A percentile compares a stretch with the other conserved stretches of the same genome.
These are phyloP conservation scores for Hipparchia semele DNA, from an alignment of 2,888 invertebrate genomes.

Conservation along the genomic window DNA sequence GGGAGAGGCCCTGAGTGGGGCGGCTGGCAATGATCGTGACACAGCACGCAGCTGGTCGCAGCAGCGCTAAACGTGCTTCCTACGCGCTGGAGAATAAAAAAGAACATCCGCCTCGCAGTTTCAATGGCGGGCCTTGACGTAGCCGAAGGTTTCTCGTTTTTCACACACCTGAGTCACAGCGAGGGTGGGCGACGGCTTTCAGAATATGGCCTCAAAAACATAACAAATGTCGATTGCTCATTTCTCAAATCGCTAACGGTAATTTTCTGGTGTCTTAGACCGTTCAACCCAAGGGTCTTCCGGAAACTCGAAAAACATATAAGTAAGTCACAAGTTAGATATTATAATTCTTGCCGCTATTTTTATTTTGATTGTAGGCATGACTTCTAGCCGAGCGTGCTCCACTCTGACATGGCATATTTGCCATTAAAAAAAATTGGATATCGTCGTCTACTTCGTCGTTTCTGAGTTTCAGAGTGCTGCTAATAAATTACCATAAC, in stretches of 20 bases:
- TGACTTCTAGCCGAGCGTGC: too few species aligned
- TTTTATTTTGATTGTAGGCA: too few species aligned
- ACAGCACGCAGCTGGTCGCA: constrained; percentile 6
- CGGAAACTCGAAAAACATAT: neutral
- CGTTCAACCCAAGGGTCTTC: neutral
- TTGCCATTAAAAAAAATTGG: too few species aligned
- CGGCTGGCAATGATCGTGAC: constrained; percentile 16
- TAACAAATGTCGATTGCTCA: constrained; percentile 1
- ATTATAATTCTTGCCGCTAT: too few species aligned
- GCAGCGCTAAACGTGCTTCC: constrained; percentile 31
- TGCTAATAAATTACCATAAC: neutral
- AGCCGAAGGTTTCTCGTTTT: constrained; percentile 40
- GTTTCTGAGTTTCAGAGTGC: too few species aligned
- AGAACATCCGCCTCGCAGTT: constrained; percentile 32
- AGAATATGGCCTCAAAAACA: constrained; percentile 29
- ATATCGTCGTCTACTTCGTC: too few species aligned
- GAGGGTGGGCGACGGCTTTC: constrained; percentile 40
- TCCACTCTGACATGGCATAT: too few species aligned
- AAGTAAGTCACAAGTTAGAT: too few species aligned
- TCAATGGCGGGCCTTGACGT: constrained; percentile 41
- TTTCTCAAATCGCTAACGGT: neutral
- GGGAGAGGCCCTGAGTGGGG: neutral
- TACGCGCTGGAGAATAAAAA: constrained; percentile 32
- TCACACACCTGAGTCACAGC: constrained; percentile 38
- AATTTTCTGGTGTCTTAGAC: neutral